Base-by-base conservation (phyloP, 2,888 invertebrate species). In the Cheilosia urbana region DNA sequence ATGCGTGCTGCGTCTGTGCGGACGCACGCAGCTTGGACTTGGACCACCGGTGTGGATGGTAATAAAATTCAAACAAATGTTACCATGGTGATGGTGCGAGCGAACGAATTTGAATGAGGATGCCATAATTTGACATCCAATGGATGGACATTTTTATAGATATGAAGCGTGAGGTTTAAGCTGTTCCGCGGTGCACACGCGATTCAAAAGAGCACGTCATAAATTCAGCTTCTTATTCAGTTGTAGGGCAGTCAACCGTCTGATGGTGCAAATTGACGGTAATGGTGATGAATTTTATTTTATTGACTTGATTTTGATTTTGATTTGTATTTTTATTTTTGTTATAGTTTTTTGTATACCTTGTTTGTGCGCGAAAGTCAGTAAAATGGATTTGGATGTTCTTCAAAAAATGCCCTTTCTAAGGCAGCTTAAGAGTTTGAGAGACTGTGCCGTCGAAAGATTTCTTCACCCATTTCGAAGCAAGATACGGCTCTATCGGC, bases 201-300 rank as follows among this genome's bases (percentile, higher is more conserved):
- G 45, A 53, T 45, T 58, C 58, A 40, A 72, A 30, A 27, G 47
- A 34, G 24, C 45, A 55, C 42, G 63, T 71, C 63, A 51, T 78
- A 78, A 78, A 78, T 40, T 78, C 11, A n/a, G 42, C 1, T 63
- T 78, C 63, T 78, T 78, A 78, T 71, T 71, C 57, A 66, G 65
- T 58, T 75, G 49, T 40, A 37, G 58, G 53, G 19, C 57, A 49
- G 21, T 47, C 55, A 49, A 40, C 30, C 40, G 57, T 49, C 34
- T 27, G 47, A 47, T 17, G 45, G 21, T 55, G 63, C 21, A 45
- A 47, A 13, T 24, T 17, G 66, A 75, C 57, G 24, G 58, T 27
- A 58, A 75, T 75, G 65, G 75, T 75, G 75, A 75, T 66, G 75
- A 49, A 75, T 75, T 75, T 75, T 57, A 75, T 75, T 75, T 51